Conservation (phyloP, 2,888 invertebrate genomes). For the Plutella xylostella region DNA sequence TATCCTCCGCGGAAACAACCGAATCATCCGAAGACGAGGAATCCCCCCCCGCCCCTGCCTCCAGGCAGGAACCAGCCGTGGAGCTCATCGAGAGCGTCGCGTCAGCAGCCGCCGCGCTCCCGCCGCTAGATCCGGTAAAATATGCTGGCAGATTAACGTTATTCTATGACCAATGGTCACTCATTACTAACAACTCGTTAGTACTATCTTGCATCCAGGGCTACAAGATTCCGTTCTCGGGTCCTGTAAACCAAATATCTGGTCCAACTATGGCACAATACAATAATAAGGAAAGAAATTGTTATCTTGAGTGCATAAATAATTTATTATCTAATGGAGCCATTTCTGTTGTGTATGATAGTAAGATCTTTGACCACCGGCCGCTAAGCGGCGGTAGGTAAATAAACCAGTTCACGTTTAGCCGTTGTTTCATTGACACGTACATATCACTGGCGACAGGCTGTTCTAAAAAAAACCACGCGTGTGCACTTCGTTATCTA, state of each 20-base stretch:
- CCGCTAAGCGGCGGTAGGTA: too few species aligned
- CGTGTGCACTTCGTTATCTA: too few species aligned
- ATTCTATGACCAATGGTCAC: slow-evolving; percentile 14
- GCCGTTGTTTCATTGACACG: too few species aligned
- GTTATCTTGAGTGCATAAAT: too few species aligned
- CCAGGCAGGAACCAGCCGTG: not conserved
- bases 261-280: too few species aligned
- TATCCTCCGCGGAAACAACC: not conserved
- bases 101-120: not conserved
- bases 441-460: too few species aligned
- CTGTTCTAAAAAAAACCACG: too few species aligned
- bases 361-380: too few species aligned
- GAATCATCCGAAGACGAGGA: not conserved
- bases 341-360: too few species aligned
- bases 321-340: not conserved
- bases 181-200: slow-evolving; percentile 12
- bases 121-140: slow-evolving; percentile 9
- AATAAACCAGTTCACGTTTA: too few species aligned
- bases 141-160: slow-evolving; percentile 12
- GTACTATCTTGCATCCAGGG: slow-evolving; percentile 14
- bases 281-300: too few species aligned
- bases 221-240: slow-evolving; percentile 2
- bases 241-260: slow-evolving; percentile 1
- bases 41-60: not conserved
- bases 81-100: not conserved